Conservation (phyloP, 2,113 vertebrate species). For the Paramormyrops kingsleyae region DNA sequence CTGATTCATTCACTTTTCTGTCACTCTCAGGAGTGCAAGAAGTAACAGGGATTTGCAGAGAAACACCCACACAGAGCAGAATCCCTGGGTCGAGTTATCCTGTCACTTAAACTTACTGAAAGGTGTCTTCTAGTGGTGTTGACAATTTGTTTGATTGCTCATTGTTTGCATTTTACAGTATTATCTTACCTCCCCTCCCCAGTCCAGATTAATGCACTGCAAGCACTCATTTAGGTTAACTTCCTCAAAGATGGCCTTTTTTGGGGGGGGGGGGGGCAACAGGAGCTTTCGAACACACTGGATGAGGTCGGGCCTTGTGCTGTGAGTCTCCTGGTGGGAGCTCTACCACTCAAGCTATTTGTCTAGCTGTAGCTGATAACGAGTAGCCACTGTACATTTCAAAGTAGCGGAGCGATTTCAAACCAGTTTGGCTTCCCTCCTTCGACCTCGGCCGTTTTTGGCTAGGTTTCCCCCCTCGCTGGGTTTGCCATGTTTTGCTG, state of each 20-base stretch:
- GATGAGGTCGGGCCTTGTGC: not conserved
- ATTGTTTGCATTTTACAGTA: conserved; percentile 56
- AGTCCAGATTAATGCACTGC: not conserved
- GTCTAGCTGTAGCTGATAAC: not conserved
- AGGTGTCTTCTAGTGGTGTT: conserved; percentile 58
- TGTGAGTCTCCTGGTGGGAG: not conserved
- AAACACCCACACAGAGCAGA: conserved; percentile 18
- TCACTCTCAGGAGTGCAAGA: conserved; percentile 62
- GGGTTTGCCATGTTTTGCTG: not conserved
- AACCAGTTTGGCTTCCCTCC: not conserved
- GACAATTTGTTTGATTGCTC: conserved; percentile 53
- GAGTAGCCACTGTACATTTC: not conserved
- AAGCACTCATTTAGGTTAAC: not conserved
- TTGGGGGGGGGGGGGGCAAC: not conserved
- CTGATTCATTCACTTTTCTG: not conserved
- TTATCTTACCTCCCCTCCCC: conserved; percentile 29
- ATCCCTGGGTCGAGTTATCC: conserved; percentile 48
- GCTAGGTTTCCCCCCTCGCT: not conserved
- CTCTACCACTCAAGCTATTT: not conserved
- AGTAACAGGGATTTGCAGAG: not conserved
- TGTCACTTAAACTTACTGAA: conserved; percentile 46
- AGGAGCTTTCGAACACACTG: conserved; percentile 3
- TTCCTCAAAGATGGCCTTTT: not conserved
- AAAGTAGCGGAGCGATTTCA: not conserved
- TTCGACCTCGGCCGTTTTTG: no score